Base-by-base conservation (phyloP, 2,888 invertebrate species). In the Tyria jacobaeae region DNA sequence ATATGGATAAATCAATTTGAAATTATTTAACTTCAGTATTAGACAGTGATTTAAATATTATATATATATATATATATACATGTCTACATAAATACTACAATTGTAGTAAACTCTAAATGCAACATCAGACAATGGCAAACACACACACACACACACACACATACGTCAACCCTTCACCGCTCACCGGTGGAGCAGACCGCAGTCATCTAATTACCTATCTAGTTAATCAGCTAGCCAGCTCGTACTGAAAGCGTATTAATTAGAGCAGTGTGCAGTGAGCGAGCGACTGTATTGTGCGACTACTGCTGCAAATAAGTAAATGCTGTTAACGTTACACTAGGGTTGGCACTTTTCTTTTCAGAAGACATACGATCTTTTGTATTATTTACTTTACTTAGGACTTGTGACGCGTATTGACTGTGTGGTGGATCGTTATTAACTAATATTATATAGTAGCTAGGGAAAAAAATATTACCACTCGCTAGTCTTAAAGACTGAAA, bases 291-390 rank as follows among this genome's bases (percentile, higher is more conserved):
- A 91, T 92, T 92, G 92, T 91, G 78, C 76, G 12, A 58, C 81
- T 74, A 61, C 78, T 81, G 80, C 79, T 78, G 82, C 83, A 72
- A 87, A 89, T 90, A 85, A 86, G 86, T 88, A 92, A 92, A 93
- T 90, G 81, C 88, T 88, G 90, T 92, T 93, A 93, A 82, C 85
- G 80, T 73, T 64, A 27, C 49, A 0, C 14, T 81, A 88, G 89
- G 92, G 91, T 63, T 91, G 85, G 0, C 79, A 35, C 15, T 12
- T 35, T 0, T 31, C 7, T 0, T 1, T 51, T 21, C 3, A 14
- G 35, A 12, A 24, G 6, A 25, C 12, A n/a, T n/a, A n/a, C n/a
- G n/a, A n/a, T 15, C 12, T 21, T 41, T 41, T 41, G 10, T 41
- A 41, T 41, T 10, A 10, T 6, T 3, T 15, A 37, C 4, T 37